phyloP scores from a whole-genome alignment of 2,797 vertebrate genomes.

The Hyperoplus lanceolatus region DNA sequence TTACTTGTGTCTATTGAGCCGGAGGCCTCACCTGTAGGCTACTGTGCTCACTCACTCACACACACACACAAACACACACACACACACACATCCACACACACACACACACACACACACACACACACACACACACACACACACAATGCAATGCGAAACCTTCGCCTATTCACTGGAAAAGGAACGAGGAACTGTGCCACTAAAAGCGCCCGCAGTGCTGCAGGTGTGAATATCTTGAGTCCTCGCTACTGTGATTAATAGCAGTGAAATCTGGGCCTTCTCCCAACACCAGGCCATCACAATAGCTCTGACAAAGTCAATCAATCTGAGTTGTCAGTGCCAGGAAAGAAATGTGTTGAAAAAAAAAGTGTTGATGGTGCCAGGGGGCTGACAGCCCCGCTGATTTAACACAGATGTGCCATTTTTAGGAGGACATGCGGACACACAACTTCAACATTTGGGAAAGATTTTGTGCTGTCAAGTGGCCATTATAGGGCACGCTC shows the following conservation, averaged over 20 bases:
- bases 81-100: too few relatives aligned
- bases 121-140: slow-evolving; percentile 59
- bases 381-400: slow-evolving; percentile 60
- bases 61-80: too few relatives aligned
- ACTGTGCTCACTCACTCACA: slow-evolving; percentile 48
- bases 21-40: slow-evolving; percentile 76
- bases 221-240: slow-evolving; percentile 84
- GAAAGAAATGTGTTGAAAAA: slow-evolving; percentile 57
- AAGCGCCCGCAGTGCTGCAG: slow-evolving; percentile 87
- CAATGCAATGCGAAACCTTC: slow-evolving; percentile 86
- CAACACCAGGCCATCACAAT: slow-evolving; percentile 68
- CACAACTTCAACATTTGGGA: slow-evolving; percentile 77
- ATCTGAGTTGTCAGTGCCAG: slow-evolving; percentile 70
- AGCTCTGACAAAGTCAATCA: slow-evolving; percentile 78
- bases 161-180: slow-evolving; percentile 76
- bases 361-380: slow-evolving; percentile 58
- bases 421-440: slow-evolving; percentile 61
- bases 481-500: slow-evolving; percentile 62
- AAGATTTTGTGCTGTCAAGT: slow-evolving; percentile 76
- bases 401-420: slow-evolving; percentile 81
- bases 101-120: too few relatives aligned
- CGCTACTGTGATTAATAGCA: slow-evolving; percentile 84
- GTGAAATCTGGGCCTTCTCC: slow-evolving; percentile 77
- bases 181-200: slow-evolving; percentile 80
- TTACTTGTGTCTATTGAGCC: slow-evolving; percentile 37